phyloP scores from a whole-genome alignment of 2,797 vertebrate genomes.

The Anabas testudineus region DNA sequence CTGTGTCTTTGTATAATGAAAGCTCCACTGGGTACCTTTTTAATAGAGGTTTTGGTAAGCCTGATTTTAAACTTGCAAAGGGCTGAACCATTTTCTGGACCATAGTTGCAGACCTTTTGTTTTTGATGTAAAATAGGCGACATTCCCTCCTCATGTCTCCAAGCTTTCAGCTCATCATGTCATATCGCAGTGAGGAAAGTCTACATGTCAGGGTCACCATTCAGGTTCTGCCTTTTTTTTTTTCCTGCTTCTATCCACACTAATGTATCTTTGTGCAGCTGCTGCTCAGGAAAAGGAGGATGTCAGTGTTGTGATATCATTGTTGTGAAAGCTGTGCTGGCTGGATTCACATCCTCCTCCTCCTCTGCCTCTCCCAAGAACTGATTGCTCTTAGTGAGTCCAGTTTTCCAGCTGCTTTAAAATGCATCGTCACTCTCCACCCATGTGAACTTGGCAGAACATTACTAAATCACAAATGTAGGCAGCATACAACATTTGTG shows the following conservation, averaged over 20 bases:
- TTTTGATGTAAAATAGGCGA: constrained; percentile 8
- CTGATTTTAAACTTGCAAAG: constrained; percentile 8
- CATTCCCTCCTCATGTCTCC: neutral
- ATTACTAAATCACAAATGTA: constrained; percentile 26
- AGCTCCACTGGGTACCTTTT: constrained; percentile 30
- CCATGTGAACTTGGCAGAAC: constrained; percentile 44
- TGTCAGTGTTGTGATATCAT: constrained; percentile 74
- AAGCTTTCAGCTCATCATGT: constrained; percentile 12
- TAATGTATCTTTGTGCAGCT: constrained; percentile 64
- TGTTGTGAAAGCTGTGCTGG: constrained; percentile 77
- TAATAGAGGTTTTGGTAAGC: constrained; percentile 22
- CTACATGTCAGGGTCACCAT: constrained; percentile 38
- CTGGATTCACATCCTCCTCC: constrained; percentile 74
- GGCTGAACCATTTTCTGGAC: constrained; percentile 7
- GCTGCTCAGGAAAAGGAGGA: constrained; percentile 73
- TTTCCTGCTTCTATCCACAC: constrained; percentile 36
- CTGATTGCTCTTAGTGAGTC: constrained; percentile 46
- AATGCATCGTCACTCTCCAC: constrained; percentile 38
- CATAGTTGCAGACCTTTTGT: constrained; percentile 18
- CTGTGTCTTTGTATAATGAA: constrained; percentile 40
- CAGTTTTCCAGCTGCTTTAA: constrained; percentile 62
- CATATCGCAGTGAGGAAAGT: constrained; percentile 16
- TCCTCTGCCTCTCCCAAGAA: constrained; percentile 54
- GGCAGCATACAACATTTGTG: neutral
- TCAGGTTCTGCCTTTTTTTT: constrained; percentile 55